Conservation (phyloP, 2,113 vertebrate species). For the Chascanopsetta lugubris region DNA sequence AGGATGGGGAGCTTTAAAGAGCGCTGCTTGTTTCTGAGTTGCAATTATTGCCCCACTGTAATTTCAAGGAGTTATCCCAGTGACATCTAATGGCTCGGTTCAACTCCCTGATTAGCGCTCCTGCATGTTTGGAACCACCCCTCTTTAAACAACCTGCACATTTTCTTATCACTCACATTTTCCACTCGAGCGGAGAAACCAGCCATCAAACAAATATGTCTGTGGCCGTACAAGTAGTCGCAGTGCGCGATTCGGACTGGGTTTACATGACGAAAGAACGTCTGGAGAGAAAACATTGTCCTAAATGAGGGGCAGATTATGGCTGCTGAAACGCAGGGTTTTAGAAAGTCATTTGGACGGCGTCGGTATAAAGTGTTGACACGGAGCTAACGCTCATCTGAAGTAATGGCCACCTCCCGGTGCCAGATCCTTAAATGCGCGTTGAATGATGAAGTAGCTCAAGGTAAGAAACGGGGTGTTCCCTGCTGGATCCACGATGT, state of each 20-base stretch:
- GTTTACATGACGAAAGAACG: conserved; percentile 64
- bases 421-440: conserved; percentile 51
- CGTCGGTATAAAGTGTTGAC: conserved; percentile 69
- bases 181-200: conserved; percentile 67
- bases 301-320: conserved; percentile 67
- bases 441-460: conserved; percentile 45
- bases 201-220: conserved; percentile 71
- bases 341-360: conserved; percentile 70
- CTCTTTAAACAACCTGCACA: conserved; percentile 71
- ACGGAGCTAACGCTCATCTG: conserved; percentile 56
- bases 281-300: conserved; percentile 72
- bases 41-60: conserved; percentile 62
- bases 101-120: conserved; percentile 55
- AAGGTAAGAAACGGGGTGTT: conserved; percentile 25
- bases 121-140: conserved; percentile 56
- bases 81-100: conserved; percentile 50
- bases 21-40: conserved; percentile 41
- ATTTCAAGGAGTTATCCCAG: conserved; percentile 47
- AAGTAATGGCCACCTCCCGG: conserved; percentile 65
- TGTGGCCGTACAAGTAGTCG: conserved; percentile 74
- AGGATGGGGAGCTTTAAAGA: conserved; percentile 35
- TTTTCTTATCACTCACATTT: conserved; percentile 75
- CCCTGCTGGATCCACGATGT: conserved; percentile 12
- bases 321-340: conserved; percentile 42
- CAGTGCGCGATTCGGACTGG: conserved; percentile 57